These are phyloP conservation scores for Leiothrix lutea DNA, from an alignment of 2,113 vertebrate species.

Conservation along the genomic window DNA sequence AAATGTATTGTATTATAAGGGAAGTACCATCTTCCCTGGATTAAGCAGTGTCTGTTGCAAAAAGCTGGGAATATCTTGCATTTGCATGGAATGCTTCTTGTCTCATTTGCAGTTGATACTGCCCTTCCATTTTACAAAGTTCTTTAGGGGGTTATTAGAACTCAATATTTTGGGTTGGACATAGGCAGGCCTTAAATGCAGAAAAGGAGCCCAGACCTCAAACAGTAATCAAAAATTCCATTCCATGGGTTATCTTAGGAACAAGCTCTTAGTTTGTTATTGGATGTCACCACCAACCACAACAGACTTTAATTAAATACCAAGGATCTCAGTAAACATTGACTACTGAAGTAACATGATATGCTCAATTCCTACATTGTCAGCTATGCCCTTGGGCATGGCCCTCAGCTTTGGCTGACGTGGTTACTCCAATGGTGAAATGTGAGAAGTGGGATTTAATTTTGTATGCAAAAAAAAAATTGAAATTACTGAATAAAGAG, in stretches of 20 bases:
- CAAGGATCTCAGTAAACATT: neutral
- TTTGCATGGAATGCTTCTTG: neutral
- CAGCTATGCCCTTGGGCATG: neutral
- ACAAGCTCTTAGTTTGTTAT: neutral
- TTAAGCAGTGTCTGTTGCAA: neutral
- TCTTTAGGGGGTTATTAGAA: neutral
- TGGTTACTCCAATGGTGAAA: neutral
- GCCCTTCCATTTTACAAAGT: neutral
- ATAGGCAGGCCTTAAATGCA: neutral
- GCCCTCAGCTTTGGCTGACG: neutral
- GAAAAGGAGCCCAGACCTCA: neutral
- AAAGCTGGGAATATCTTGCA: neutral
- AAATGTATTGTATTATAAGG: neutral
- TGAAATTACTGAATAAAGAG: neutral
- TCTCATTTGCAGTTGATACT: neutral
- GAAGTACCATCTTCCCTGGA: neutral
- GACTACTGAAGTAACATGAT: accelerated
- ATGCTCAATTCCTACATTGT: neutral
- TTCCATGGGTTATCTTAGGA: neutral
- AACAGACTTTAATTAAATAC: neutral
- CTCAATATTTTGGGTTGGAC: accelerated
- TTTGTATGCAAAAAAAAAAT: neutral
- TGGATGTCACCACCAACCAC: neutral
- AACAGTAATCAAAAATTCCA: neutral
- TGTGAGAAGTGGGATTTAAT: neutral